Percentiles rank a stretch among this genome's conserved stretches.
phyloP scores from a whole-genome alignment of 2,113 vertebrate species.

The Strigops habroptila region DNA sequence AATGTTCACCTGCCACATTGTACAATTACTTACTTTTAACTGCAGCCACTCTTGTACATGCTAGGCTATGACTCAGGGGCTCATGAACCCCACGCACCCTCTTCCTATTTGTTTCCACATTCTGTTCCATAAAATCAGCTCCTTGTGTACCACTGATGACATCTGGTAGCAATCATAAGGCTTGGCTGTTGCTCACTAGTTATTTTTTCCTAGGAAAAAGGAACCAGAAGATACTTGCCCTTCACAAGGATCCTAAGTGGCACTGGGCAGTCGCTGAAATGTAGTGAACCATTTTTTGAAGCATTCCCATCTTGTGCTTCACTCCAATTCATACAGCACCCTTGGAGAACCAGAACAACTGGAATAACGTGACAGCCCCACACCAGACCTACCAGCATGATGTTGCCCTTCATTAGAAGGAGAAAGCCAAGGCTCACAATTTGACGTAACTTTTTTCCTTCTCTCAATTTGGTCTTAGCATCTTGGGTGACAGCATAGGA shows the following conservation, averaged over 20 bases:
- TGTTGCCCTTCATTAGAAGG: rapidly evolving
- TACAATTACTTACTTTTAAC: not conserved
- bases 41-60: not conserved
- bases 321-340: not conserved
- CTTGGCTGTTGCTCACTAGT: not conserved
- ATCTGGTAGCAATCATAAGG: not conserved
- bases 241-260: not conserved
- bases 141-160: not conserved
- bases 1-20: not conserved
- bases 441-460: not conserved
- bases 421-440: not conserved
- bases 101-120: not conserved
- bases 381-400: not conserved
- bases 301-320: not conserved
- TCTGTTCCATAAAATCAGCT: not conserved
- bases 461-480: not conserved
- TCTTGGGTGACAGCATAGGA: not conserved
- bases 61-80: slow-evolving; percentile 13
- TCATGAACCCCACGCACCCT: not conserved
- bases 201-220: not conserved
- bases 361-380: not conserved
- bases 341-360: not conserved
- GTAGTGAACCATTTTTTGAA: not conserved
- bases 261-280: not conserved
- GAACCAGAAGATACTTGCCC: not conserved